Evolutionary conservation across 2,113 vertebrate genomes (phyloP).

Genomic region (Ceyx melanurus): DNA sequence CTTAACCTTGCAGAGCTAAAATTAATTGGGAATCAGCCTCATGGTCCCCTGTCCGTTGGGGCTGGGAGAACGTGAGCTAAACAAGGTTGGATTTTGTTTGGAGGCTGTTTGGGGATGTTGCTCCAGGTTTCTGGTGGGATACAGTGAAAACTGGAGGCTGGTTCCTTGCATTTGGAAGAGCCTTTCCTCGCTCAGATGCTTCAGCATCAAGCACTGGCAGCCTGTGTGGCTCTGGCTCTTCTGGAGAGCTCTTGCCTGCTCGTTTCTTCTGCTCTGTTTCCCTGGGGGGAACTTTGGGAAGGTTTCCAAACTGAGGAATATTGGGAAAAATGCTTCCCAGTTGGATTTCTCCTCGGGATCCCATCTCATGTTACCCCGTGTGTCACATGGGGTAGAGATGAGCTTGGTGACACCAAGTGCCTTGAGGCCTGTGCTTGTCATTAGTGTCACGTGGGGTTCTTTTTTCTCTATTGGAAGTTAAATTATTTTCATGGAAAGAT

Average conservation of each 20-base stretch:
- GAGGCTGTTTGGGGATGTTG: background rate
- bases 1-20: background rate
- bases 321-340: background rate
- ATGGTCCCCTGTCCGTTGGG: rapidly evolving
- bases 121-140: background rate
- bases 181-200: rapidly evolving
- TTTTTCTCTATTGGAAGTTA: background rate
- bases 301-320: background rate
- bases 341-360: rapidly evolving
- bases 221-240: rapidly evolving
- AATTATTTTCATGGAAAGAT: background rate
- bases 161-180: background rate
- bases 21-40: background rate
- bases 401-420: background rate
- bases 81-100: rapidly evolving
- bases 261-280: background rate
- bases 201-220: background rate
- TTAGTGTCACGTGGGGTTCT: background rate
- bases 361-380: rapidly evolving
- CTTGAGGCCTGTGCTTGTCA: background rate
- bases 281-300: background rate
- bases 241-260: background rate
- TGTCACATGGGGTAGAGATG: rapidly evolving
- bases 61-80: background rate
- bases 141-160: background rate